Conservation (phyloP, 1,140 invertebrate genomes). For the Halictus rubicundus region DNA sequence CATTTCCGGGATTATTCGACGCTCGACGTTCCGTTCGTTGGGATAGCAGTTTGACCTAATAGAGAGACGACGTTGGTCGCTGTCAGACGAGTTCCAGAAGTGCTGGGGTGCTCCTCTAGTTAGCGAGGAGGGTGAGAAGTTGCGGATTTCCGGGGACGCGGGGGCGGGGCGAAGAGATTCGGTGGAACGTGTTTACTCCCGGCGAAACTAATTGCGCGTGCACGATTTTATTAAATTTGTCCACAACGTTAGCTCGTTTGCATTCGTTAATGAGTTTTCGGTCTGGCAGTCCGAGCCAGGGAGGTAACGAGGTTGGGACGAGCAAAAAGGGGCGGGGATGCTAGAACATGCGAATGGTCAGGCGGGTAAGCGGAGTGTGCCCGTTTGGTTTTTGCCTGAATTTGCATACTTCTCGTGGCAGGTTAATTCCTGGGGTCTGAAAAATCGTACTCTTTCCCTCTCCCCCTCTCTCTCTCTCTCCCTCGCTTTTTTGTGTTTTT, state of each 20-base stretch:
- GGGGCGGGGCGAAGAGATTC: constrained; percentile 31
- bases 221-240: constrained; percentile 79
- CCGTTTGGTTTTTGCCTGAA: constrained; percentile 63
- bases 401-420: constrained; percentile 64
- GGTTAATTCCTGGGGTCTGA: constrained; percentile 52
- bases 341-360: constrained; percentile 51
- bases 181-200: constrained; percentile 67
- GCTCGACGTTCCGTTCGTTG: too few species aligned
- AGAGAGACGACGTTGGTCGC: too few species aligned
- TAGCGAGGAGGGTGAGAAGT: constrained; percentile 55
- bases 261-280: constrained; percentile 79
- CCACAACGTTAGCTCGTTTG: constrained; percentile 77
- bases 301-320: constrained; percentile 62
- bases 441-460: constrained; percentile 22
- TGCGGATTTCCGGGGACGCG: constrained; percentile 54
- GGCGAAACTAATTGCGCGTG: constrained; percentile 75
- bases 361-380: constrained; percentile 42
- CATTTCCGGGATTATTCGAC: too few species aligned
- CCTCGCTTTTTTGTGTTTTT: constrained; percentile 20
- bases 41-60: neutral
- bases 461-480: too few species aligned
- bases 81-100: too few species aligned
- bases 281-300: constrained; percentile 61
- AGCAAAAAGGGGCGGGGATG: constrained; percentile 37
- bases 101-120: neutral